Conservation (phyloP, 1,140 invertebrate genomes). For the Berghia stephanieae region DNA sequence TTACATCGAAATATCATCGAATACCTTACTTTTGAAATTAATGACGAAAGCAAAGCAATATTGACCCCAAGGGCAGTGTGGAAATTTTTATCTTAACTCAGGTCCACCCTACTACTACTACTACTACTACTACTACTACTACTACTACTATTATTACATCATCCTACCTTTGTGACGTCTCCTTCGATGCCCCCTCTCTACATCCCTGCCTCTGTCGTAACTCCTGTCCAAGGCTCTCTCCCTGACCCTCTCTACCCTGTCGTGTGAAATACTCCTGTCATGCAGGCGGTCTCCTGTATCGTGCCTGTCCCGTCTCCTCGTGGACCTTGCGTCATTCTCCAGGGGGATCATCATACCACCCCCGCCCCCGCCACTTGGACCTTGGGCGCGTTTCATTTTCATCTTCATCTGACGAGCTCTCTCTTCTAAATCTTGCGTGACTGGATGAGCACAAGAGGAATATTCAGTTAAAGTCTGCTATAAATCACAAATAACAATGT, state of each 20-base stretch:
- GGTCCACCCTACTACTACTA: too few species aligned
- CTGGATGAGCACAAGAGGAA: slow-evolving; percentile 41
- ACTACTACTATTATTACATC: background rate
- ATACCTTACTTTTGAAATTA: too few species aligned
- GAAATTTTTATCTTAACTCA: too few species aligned
- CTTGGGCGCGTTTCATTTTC: slow-evolving; percentile 70
- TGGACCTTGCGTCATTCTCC: slow-evolving; percentile 15
- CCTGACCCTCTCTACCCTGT: slow-evolving; percentile 41
- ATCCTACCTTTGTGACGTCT: slow-evolving; percentile 42
- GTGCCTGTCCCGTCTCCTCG: slow-evolving; percentile 12
- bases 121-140: too few species aligned
- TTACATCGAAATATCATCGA: too few species aligned
- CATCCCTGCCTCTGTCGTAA: slow-evolving; percentile 39
- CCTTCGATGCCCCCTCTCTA: slow-evolving; percentile 39
- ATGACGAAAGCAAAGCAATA: too few species aligned
- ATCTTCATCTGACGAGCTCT: slow-evolving; percentile 77
- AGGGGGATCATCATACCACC: slow-evolving; percentile 40
- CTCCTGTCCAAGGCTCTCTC: slow-evolving; percentile 41
- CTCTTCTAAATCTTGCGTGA: slow-evolving; percentile 84
- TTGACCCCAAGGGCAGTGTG: too few species aligned
- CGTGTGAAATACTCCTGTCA: slow-evolving; percentile 38
- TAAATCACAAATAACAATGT: too few species aligned
- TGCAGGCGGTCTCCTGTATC: slow-evolving; percentile 25
- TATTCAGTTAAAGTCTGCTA: too few species aligned
- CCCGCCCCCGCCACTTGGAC: slow-evolving; percentile 15